Evolutionary conservation across 2,888 invertebrate species (phyloP).

Genomic region (Meiosimyza platycephala): DNA sequence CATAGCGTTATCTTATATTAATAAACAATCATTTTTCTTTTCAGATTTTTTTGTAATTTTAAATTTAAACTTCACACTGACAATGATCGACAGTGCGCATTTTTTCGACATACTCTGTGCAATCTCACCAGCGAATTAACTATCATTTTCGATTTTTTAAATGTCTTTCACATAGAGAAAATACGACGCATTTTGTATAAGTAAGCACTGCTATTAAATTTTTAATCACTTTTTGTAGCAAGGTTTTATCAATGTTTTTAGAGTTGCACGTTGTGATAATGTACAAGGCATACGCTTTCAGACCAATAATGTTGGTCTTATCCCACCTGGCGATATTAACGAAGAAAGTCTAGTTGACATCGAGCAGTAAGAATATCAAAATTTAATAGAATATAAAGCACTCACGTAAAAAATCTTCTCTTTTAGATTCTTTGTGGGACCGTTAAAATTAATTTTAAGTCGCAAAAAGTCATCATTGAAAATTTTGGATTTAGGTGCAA

Average conservation of each 20-base stretch:
- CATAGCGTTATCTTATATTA: too few species aligned
- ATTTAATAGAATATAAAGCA: background rate
- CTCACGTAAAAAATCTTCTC: background rate
- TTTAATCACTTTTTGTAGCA: too few species aligned
- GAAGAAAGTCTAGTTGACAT: constrained; percentile 63
- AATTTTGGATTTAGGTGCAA: constrained; percentile 64
- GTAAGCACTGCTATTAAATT: constrained; percentile 48
- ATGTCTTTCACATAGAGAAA: constrained; percentile 64
- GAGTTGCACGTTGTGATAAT: constrained; percentile 64
- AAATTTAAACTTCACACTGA: constrained; percentile 63
- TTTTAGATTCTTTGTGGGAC: constrained; percentile 63
- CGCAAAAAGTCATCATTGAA: constrained; percentile 62
- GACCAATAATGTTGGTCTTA: constrained; percentile 62
- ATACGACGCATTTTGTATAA: constrained; percentile 63
- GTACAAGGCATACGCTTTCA: constrained; percentile 63
- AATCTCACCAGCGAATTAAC: constrained; percentile 62
- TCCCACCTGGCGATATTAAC: constrained; percentile 59
- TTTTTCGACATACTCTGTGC: constrained; percentile 62
- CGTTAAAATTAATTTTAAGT: constrained; percentile 61
- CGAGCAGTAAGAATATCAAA: constrained; percentile 58
- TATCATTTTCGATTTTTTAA: constrained; percentile 63
- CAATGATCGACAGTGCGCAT: constrained; percentile 63
- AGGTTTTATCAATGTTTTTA: constrained; percentile 36
- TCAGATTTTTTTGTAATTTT: constrained; percentile 65
- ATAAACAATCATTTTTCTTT: constrained; percentile 41